These are phyloP conservation scores for Caenorhabditis sp. DNA, from an alignment of 2,888 invertebrate species.

Conservation along the genomic window DNA sequence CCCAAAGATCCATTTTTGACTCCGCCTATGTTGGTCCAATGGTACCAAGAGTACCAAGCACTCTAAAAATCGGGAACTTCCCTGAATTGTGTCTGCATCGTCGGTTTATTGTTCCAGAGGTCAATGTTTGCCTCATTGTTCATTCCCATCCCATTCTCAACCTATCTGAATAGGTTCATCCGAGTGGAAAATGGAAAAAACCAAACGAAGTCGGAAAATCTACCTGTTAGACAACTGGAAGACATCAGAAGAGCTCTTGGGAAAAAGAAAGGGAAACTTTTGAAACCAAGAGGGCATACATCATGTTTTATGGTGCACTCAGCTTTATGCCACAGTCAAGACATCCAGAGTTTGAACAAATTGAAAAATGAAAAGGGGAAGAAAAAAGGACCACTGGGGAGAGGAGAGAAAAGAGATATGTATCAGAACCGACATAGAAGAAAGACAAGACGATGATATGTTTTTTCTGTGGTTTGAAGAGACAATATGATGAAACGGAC, in stretches of 20 bases:
- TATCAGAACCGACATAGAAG: constrained; percentile 43
- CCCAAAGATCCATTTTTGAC: too few relatives aligned
- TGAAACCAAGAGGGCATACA: constrained; percentile 43
- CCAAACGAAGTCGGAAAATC: constrained; percentile 15
- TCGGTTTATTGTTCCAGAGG: constrained; percentile 23
- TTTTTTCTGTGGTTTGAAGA: constrained; percentile 41
- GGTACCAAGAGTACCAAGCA: neutral
- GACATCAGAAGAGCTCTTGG: neutral
- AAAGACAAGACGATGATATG: constrained; percentile 16
- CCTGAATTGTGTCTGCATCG: constrained; percentile 6
- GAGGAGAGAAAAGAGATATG: constrained; percentile 11
- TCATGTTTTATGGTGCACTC: constrained; percentile 49
- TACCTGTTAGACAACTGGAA: constrained; percentile 24
- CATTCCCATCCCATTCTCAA: constrained; percentile 22
- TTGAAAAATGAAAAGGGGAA: constrained; percentile 34
- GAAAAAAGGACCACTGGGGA: constrained; percentile 31
- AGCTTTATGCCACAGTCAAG: constrained; percentile 2
- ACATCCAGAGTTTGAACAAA: constrained; percentile 33
- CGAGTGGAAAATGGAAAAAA: constrained; percentile 50
- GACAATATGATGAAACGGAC: constrained; percentile 29
- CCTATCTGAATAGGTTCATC: constrained; percentile 28
- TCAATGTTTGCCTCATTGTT: constrained; percentile 38
- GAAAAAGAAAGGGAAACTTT: constrained; percentile 23
- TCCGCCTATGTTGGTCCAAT: too few relatives aligned
- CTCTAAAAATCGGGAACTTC: neutral